A percentile compares a stretch with the other conserved stretches of the same genome.
These are phyloP conservation scores for Symphodus melops DNA, from an alignment of 2,113 vertebrate species.

Conservation along the genomic window DNA sequence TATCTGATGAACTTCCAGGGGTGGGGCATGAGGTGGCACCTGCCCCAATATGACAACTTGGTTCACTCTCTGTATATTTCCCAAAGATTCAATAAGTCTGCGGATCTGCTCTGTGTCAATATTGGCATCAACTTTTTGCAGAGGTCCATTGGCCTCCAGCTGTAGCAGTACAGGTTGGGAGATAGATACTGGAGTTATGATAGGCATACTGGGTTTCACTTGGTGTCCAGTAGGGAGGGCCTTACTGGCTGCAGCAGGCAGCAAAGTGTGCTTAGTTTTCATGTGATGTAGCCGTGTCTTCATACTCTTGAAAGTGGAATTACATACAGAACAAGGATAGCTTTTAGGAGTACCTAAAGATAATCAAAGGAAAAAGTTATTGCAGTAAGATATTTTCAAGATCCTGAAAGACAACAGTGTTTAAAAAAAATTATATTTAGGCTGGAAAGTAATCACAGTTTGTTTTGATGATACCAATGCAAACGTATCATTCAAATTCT, in stretches of 20 bases:
- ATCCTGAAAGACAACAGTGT: background rate
- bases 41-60: conserved; percentile 82
- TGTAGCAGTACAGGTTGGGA: conserved; percentile 68
- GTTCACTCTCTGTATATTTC: conserved; percentile 83
- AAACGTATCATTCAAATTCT: background rate
- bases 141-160: conserved; percentile 73
- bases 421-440: background rate
- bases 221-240: conserved; percentile 12
- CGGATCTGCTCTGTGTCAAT: conserved; percentile 83
- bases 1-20: conserved; percentile 66
- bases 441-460: background rate
- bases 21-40: conserved; percentile 70
- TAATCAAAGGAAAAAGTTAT: conserved; percentile 31
- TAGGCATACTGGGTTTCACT: conserved; percentile 49
- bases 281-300: conserved; percentile 76
- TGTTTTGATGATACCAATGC: background rate
- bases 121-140: conserved; percentile 79
- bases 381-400: background rate
- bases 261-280: conserved; percentile 74
- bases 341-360: conserved; percentile 64
- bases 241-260: conserved; percentile 30
- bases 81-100: conserved; percentile 82
- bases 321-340: conserved; percentile 76
- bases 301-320: conserved; percentile 76
- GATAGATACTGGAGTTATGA: conserved; percentile 74